Evolutionary conservation across 2,797 vertebrate species (phyloP).

Genomic region (Syndactyla subalaris): DNA sequence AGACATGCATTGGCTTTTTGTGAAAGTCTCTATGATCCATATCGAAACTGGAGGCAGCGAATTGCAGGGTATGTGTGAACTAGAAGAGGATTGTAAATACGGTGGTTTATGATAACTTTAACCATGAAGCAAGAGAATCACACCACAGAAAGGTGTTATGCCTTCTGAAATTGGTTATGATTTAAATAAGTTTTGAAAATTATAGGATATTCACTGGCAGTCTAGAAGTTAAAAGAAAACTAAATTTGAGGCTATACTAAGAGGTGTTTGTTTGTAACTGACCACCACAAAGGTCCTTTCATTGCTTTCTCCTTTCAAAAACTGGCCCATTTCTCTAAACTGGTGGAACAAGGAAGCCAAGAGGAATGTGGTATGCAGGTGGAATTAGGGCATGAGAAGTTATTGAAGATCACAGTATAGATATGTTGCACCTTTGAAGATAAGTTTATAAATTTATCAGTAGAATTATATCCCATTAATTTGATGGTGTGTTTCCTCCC

Average conservation of each 20-base stretch:
- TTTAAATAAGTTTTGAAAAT: not conserved
- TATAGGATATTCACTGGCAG: not conserved
- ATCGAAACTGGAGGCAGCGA: constrained; percentile 94
- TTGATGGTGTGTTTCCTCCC: not conserved
- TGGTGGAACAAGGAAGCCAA: not conserved
- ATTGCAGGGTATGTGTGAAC: constrained; percentile 84
- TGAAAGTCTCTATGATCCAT: constrained; percentile 96
- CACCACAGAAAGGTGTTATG: not conserved
- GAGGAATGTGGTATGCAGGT: not conserved
- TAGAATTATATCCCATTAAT: not conserved
- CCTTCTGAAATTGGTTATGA: not conserved
- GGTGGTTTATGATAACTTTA: not conserved
- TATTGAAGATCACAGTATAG: not conserved
- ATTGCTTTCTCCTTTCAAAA: not conserved
- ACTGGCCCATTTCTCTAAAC: not conserved
- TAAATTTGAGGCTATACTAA: not conserved
- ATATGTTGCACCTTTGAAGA: not conserved
- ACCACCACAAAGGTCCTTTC: not conserved
- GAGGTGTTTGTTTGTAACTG: not conserved
- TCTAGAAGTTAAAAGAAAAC: not conserved
- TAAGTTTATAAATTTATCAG: not conserved
- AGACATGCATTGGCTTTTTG: constrained; percentile 94
- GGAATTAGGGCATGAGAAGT: not conserved
- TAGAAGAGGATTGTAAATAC: not conserved
- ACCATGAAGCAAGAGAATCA: not conserved